A percentile compares a stretch with the other conserved stretches of the same genome.
These are phyloP conservation scores for Rhyzopertha dominica DNA, from an alignment of 1,140 invertebrate genomes.

Conservation along the genomic window DNA sequence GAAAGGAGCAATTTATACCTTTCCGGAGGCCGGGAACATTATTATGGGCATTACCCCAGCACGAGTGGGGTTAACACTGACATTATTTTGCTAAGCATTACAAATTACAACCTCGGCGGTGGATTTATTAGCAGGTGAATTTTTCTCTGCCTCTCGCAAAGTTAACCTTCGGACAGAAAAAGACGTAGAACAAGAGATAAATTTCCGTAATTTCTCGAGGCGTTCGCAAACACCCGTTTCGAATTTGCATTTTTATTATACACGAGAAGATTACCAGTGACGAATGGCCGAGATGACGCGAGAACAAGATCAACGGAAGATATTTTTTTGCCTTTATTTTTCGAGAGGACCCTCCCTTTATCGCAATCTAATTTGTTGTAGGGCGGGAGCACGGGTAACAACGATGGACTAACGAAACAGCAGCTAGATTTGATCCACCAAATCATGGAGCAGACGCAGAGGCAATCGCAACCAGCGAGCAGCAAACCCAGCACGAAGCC, in stretches of 20 bases:
- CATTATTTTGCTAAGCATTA: constrained; percentile 26
- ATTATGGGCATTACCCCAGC: constrained; percentile 16
- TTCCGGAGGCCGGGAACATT: too few relatives aligned
- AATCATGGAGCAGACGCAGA: constrained; percentile 67
- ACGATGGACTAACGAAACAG: constrained; percentile 65
- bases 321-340: constrained; percentile 14
- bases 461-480: constrained; percentile 46
- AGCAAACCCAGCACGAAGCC: constrained; percentile 34
- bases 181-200: too few relatives aligned
- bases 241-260: too few relatives aligned
- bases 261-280: too few relatives aligned
- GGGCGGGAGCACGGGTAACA: constrained; percentile 49
- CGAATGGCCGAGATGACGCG: too few relatives aligned
- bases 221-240: too few relatives aligned
- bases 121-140: constrained; percentile 20
- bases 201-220: too few relatives aligned
- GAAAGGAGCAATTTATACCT: too few relatives aligned
- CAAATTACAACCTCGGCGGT: constrained; percentile 21
- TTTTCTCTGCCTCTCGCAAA: too few relatives aligned
- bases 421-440: constrained; percentile 72
- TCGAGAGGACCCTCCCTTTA: background rate
- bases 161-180: too few relatives aligned
- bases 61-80: constrained; percentile 16
- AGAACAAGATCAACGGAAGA: too few relatives aligned
- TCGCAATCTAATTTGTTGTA: constrained; percentile 28